Percentiles rank a stretch among this genome's conserved stretches.
Evolutionary conservation across 2,113 vertebrate species (phyloP).

Genomic region (Alaudala cheleensis): DNA sequence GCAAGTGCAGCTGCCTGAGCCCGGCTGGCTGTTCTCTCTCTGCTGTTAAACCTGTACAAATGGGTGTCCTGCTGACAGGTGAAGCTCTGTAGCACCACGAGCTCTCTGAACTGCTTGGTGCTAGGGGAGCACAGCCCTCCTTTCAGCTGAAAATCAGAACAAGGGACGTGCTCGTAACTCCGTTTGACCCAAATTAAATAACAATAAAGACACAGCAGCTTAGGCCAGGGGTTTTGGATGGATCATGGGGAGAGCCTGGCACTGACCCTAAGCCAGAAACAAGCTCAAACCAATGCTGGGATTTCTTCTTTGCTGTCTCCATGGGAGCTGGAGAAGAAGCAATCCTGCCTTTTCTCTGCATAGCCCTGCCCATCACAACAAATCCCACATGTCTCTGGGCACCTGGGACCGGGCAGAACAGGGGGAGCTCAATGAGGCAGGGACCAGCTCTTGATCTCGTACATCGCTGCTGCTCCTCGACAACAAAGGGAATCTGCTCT

Average conservation of each 20-base stretch:
- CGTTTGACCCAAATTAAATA: neutral
- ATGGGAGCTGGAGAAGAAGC: neutral
- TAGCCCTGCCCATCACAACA: neutral
- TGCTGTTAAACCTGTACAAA: accelerated
- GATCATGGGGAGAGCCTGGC: neutral
- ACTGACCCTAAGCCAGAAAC: neutral
- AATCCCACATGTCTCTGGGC: neutral
- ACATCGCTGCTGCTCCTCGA: accelerated
- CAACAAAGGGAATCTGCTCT: slow-evolving; percentile 32
- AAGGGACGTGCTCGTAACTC: neutral
- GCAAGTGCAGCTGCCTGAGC: neutral
- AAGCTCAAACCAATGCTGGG: neutral
- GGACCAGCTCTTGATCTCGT: accelerated
- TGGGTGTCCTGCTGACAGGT: neutral
- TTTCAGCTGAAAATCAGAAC: neutral
- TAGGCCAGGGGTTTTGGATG: neutral
- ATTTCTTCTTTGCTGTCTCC: neutral
- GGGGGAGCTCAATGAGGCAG: neutral
- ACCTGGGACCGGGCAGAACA: neutral
- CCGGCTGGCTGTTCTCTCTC: accelerated
- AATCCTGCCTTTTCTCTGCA: neutral
- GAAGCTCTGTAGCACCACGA: neutral
- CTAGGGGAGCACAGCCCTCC: neutral
- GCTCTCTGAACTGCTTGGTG: neutral
- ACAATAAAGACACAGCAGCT: neutral